A percentile compares a stretch with the other conserved stretches of the same genome.
Conservation (phyloP, 2,113 vertebrate genomes). For the Piliocolobus tephrosceles region DNA sequence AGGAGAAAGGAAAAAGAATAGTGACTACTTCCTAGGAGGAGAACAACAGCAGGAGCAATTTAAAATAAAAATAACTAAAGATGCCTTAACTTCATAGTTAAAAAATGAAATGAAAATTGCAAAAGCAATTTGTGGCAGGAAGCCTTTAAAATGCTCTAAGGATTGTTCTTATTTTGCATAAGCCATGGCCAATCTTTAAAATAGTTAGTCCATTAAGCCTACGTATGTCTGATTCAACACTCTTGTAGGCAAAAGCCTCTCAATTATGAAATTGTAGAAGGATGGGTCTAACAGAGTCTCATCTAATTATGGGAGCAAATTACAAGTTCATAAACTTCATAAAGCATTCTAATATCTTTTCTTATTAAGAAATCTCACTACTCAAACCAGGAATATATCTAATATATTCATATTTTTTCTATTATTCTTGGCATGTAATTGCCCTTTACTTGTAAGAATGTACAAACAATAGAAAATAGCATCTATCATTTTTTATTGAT, state of each 20-base stretch:
- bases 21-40: slow-evolving; percentile 59
- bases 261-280: slow-evolving; percentile 71
- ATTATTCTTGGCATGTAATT: slow-evolving; percentile 54
- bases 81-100: slow-evolving; percentile 76
- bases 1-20: slow-evolving; percentile 70
- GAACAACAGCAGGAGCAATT: slow-evolving; percentile 74
- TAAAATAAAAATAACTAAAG: slow-evolving; percentile 78
- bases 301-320: slow-evolving; percentile 69
- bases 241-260: slow-evolving; percentile 52
- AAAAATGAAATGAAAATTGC: slow-evolving; percentile 77
- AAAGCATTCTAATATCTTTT: slow-evolving; percentile 57
- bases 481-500: slow-evolving; percentile 58
- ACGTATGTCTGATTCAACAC: slow-evolving; percentile 56
- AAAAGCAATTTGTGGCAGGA: slow-evolving; percentile 76
- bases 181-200: slow-evolving; percentile 72
- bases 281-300: slow-evolving; percentile 59
- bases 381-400: slow-evolving; percentile 35
- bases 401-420: slow-evolving; percentile 25
- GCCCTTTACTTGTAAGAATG: slow-evolving; percentile 55
- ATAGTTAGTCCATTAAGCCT: slow-evolving; percentile 68
- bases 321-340: slow-evolving; percentile 75
- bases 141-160: slow-evolving; percentile 72
- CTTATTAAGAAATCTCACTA: slow-evolving; percentile 62
- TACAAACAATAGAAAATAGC: slow-evolving; percentile 54
- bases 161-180: slow-evolving; percentile 73